A percentile compares a stretch with the other conserved stretches of the same genome.
Conservation (phyloP, 37 sponge, comb jelly and placozoan species). For the Ianthella basta region DNA sequence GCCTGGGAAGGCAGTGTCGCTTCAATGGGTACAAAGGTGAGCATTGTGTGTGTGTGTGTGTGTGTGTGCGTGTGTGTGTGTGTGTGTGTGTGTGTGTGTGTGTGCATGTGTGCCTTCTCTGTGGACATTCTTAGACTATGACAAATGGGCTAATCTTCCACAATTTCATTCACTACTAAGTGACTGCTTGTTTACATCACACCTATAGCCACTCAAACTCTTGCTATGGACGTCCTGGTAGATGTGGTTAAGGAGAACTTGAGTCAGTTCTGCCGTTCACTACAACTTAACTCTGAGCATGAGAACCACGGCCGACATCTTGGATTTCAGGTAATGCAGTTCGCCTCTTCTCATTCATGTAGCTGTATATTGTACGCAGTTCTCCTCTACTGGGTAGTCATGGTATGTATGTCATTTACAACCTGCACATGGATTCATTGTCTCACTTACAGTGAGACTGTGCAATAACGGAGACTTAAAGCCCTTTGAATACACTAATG, state of each 20-base stretch:
- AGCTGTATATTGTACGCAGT: not conserved
- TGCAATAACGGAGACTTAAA: no score
- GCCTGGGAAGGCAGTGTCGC: slow-evolving; percentile 48
- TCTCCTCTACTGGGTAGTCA: not conserved
- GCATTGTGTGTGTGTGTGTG: not conserved
- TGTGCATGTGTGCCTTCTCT: not conserved
- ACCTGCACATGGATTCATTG: not conserved
- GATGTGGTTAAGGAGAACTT: slow-evolving; percentile 65
- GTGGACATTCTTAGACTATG: not conserved
- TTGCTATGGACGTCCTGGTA: slow-evolving; percentile 50
- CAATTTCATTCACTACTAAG: not conserved
- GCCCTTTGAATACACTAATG: no score
- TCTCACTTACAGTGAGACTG: no score
- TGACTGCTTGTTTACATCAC: not conserved
- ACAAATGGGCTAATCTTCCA: slow-evolving; percentile 7
- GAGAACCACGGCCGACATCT: slow-evolving; percentile 7
- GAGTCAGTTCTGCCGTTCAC: slow-evolving; percentile 29
- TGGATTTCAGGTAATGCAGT: slow-evolving; percentile 47
- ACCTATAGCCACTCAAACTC: slow-evolving; percentile 36
- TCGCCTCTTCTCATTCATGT: no score
- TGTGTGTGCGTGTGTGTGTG: slow-evolving; percentile 24
- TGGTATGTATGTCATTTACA: not conserved
- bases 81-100: not conserved
- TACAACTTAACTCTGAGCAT: slow-evolving; percentile 49
- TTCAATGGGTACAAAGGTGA: slow-evolving; percentile 59